Evolutionary conservation across 2,113 vertebrate species (phyloP).

Genomic region (Paramisgurnus dabryanus): DNA sequence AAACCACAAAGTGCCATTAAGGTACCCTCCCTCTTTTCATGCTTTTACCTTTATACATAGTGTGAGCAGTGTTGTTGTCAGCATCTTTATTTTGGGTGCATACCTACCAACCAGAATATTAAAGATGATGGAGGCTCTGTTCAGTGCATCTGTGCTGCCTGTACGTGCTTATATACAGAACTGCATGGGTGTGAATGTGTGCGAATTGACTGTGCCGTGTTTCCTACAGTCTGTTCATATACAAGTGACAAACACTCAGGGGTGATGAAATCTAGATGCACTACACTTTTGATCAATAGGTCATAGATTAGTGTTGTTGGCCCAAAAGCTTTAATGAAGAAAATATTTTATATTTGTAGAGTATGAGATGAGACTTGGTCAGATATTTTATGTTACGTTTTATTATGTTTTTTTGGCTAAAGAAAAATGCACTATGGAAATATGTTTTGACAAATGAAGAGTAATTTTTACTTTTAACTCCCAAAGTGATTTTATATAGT

Average conservation of each 20-base stretch:
- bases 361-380: too few species aligned
- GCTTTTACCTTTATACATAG: neutral
- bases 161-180: neutral
- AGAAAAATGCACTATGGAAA: too few species aligned
- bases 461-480: too few species aligned
- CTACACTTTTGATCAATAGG: neutral
- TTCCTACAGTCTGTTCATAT: neutral
- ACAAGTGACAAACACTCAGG: neutral
- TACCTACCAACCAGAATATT: slow-evolving; percentile 37
- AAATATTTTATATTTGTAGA: neutral
- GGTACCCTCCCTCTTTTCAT: slow-evolving; percentile 5
- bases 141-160: slow-evolving; percentile 34
- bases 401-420: too few species aligned
- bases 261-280: neutral
- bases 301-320: slow-evolving; percentile 10
- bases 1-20: neutral
- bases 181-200: slow-evolving; percentile 2
- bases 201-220: neutral
- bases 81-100: neutral
- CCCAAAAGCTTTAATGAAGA: neutral
- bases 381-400: too few species aligned
- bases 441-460: too few species aligned
- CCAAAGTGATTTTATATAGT: too few species aligned
- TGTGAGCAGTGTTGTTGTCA: slow-evolving; percentile 18
- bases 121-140: slow-evolving; percentile 19